phyloP scores from a whole-genome alignment of 2,113 vertebrate genomes.

The Glareola pratincola region DNA sequence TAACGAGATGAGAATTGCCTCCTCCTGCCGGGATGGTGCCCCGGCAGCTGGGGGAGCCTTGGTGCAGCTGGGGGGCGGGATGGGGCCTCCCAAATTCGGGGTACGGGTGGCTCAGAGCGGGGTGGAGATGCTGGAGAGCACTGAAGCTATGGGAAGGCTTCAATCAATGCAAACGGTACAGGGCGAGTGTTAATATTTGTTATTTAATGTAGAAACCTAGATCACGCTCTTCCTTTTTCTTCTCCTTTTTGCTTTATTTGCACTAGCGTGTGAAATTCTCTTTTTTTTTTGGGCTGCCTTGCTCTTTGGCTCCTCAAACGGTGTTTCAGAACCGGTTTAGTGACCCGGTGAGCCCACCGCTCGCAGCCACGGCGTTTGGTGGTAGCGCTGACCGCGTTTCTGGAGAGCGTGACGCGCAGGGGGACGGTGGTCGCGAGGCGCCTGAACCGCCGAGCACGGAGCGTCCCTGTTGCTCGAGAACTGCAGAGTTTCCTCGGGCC shows the following conservation, averaged over 20 bases:
- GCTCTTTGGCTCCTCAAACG: neutral
- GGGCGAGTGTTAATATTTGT: neutral
- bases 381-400: neutral
- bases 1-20: accelerated
- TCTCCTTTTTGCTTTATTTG: slow-evolving; percentile 20
- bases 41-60: neutral
- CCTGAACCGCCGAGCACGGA: neutral
- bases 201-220: neutral
- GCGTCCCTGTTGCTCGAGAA: neutral
- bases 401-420: neutral
- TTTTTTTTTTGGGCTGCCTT: neutral
- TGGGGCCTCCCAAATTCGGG: neutral
- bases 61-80: neutral
- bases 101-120: neutral
- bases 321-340: neutral
- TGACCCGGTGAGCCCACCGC: neutral
- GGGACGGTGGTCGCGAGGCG: neutral
- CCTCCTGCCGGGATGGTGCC: neutral
- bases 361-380: accelerated
- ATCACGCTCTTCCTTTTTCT: neutral
- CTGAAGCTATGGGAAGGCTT: neutral
- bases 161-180: neutral
- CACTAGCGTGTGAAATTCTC: neutral
- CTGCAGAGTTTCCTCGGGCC: neutral
- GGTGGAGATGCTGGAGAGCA: neutral